Evolutionary conservation across 2,888 invertebrate species (phyloP).

Genomic region (Saturnia japonica): DNA sequence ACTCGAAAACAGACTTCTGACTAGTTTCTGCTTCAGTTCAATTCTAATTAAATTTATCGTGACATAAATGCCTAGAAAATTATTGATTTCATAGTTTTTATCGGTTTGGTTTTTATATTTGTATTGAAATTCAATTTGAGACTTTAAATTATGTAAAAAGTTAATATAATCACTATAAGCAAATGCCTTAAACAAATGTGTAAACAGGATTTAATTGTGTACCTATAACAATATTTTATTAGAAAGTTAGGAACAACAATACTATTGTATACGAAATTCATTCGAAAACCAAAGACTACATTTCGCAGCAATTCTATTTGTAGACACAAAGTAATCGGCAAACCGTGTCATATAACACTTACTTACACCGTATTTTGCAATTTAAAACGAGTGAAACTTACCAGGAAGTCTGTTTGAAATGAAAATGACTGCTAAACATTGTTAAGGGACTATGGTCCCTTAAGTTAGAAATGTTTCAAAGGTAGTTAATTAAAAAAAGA

Average conservation of each 20-base stretch:
- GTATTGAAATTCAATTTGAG: too few relatives aligned
- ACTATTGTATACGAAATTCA: background rate
- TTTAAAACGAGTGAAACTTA: constrained; percentile 9
- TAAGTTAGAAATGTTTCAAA: background rate
- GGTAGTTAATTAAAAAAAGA: background rate
- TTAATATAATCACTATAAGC: too few relatives aligned
- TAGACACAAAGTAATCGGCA: background rate
- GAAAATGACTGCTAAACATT: background rate
- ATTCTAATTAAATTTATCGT: too few relatives aligned
- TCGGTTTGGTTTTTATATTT: too few relatives aligned
- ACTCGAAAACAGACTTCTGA: too few relatives aligned
- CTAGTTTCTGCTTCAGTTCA: too few relatives aligned
- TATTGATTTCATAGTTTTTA: too few relatives aligned
- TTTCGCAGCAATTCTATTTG: background rate
- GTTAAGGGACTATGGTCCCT: background rate
- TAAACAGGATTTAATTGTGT: too few relatives aligned
- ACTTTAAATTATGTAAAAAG: too few relatives aligned
- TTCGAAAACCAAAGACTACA: background rate
- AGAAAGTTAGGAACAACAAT: background rate
- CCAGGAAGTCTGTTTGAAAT: background rate
- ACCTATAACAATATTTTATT: too few relatives aligned
- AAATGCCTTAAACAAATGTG: too few relatives aligned
- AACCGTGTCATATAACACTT: constrained; percentile 11
- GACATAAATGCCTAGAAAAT: too few relatives aligned
- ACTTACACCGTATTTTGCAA: background rate